Conservation (phyloP, 2,888 invertebrate species). For the Sipunculus nudus region DNA sequence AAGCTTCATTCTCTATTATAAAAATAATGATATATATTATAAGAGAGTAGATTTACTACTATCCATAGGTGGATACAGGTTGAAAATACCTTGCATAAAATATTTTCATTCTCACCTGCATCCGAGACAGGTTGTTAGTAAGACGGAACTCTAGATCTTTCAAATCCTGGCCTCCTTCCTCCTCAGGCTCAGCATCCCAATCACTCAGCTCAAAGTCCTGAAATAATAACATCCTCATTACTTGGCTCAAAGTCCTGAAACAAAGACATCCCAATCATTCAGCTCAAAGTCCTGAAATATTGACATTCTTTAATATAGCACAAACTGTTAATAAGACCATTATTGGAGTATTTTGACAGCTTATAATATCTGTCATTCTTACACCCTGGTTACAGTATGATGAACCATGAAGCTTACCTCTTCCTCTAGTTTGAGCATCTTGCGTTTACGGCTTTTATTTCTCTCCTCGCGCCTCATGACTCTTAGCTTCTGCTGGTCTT, state of each 20-base stretch:
- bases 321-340: too few relatives aligned
- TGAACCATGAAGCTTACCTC: conserved; percentile 37
- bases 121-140: conserved; percentile 74
- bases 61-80: too few relatives aligned
- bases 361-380: too few relatives aligned
- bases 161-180: conserved; percentile 69
- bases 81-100: too few relatives aligned
- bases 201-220: conserved; percentile 55
- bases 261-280: neutral
- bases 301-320: too few relatives aligned
- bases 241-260: conserved; percentile 38
- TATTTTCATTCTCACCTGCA: conserved; percentile 68
- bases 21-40: too few relatives aligned
- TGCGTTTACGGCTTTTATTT: conserved; percentile 75
- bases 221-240: neutral
- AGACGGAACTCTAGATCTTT: conserved; percentile 88
- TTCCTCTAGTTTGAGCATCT: conserved; percentile 72
- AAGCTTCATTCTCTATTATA: too few relatives aligned
- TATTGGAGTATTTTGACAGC: too few relatives aligned
- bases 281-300: conserved; percentile 38
- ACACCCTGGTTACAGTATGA: too few relatives aligned
- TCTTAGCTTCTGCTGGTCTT: conserved; percentile 87
- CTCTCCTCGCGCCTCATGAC: conserved; percentile 80
- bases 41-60: too few relatives aligned
- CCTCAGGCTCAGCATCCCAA: conserved; percentile 29